Evolutionary conservation across 2,113 vertebrate genomes (phyloP), one percentile per base, ranked within the genome.

Genomic region (Condylura cristata): DNA sequence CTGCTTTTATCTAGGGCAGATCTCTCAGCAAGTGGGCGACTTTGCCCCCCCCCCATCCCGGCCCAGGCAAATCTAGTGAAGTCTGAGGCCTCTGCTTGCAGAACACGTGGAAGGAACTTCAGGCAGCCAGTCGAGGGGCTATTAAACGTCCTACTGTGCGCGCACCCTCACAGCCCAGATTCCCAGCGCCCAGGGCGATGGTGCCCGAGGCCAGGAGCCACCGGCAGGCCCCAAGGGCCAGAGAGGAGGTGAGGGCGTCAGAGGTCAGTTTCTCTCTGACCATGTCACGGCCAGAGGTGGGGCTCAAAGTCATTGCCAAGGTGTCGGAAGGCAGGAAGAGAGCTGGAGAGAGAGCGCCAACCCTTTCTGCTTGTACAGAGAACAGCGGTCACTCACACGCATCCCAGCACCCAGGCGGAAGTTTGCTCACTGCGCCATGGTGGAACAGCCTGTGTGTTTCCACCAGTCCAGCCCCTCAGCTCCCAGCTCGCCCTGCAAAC

Each of bases 401-500:
- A 37, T 9, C 8, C 18, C 20, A 5, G 41, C 17, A 22, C 0
- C 58, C 5, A 6, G 10, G 22, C 24, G 20, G 44, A 68, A 10
- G 58, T 16, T 7, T 8, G 12, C 61, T 63, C 18, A 34, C 34
- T 72, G 70, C 13, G n/a, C 65, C 48, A 18, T n/a, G 89, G 41
- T 14, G 18, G 18, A 41, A 16, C 4, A 66, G 2, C 3, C 56
- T 26, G 53, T 66, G 24, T n/a, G 37, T 46, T 70, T 81, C 72
- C 48, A 51, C 53, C 28, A 17, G 14, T 18, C 5, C 13, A 32
- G 10, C 2, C 5, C 48, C 72, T 92, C 56, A 65, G 32, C 4
- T 1, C 6, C 28, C 26, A 2, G 65, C 32, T 30, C 0, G 4
- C 46, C 66, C 16, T 0, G 0, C 11, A 68, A 17, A 44, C 0